These are phyloP conservation scores for Mythimna loreyi DNA, from an alignment of 2,888 invertebrate species.

Conservation along the genomic window DNA sequence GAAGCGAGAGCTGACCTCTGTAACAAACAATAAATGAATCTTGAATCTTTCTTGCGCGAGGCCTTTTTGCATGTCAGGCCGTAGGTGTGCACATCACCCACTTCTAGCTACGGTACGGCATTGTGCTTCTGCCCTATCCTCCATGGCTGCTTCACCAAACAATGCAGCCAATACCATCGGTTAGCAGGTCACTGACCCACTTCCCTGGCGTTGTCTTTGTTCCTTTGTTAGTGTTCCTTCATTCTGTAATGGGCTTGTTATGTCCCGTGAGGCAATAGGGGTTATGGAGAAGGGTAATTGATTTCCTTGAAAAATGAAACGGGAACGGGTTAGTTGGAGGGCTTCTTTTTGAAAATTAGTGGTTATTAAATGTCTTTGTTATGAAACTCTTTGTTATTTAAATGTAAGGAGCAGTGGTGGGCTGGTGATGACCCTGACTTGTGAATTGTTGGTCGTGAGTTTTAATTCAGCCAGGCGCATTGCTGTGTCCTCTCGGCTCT, in stretches of 20 bases:
- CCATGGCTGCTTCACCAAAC: not conserved
- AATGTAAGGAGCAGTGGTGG: no score
- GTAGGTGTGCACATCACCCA: no score
- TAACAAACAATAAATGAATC: no score
- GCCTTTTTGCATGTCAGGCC: no score
- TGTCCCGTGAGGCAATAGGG: not conserved
- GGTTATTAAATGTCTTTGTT: not conserved
- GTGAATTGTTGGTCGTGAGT: no score
- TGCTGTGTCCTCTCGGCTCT: no score
- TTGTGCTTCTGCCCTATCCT: not conserved
- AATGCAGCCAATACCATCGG: constrained; percentile 27
- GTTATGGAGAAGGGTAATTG: not conserved
- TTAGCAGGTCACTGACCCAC: constrained; percentile 20
- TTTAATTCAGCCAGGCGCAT: no score
- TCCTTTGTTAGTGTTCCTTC: constrained; percentile 1
- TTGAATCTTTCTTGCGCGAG: no score
- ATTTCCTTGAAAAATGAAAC: not conserved
- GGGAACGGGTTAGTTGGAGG: not conserved
- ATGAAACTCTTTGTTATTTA: not conserved
- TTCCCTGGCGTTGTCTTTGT: constrained; percentile 37
- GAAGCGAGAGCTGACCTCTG: no score
- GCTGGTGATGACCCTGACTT: no score
- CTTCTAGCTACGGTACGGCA: no score
- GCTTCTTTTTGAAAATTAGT: not conserved
- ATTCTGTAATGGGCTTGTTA: constrained; percentile 15